These are phyloP conservation scores for Drosophila busckii DNA, from an alignment of 1,140 invertebrate species.

Conservation along the genomic window DNA sequence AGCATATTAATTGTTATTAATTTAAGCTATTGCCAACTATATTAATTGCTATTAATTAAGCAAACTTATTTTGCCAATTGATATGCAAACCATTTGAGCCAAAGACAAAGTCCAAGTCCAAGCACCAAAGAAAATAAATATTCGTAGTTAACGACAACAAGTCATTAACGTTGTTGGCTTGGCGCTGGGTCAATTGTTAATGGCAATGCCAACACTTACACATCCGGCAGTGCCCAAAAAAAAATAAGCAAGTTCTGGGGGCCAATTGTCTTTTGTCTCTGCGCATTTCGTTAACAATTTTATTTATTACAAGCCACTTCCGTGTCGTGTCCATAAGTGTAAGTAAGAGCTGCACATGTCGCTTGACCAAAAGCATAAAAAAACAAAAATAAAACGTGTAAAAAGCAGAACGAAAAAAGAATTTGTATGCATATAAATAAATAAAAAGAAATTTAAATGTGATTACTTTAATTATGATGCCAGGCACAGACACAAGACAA, in stretches of 20 bases:
- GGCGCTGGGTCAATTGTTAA: constrained; percentile 17
- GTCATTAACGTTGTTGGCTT: constrained; percentile 54
- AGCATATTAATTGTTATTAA: too few relatives aligned
- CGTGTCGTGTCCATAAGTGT: constrained; percentile 35
- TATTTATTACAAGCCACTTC: constrained; percentile 41
- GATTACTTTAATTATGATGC: constrained; percentile 64
- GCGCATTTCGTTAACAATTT: background rate
- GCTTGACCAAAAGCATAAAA: constrained; percentile 43
- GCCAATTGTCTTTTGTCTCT: constrained; percentile 3
- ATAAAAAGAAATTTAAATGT: constrained; percentile 28
- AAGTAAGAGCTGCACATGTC: constrained; percentile 5
- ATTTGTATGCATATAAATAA: constrained; percentile 10
- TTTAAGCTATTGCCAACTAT: too few relatives aligned
- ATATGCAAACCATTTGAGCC: constrained; percentile 29
- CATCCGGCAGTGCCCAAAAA: constrained; percentile 45
- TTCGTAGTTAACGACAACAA: constrained; percentile 25
- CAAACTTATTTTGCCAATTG: constrained; percentile 12
- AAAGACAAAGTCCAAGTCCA: constrained; percentile 27
- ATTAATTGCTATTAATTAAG: too few relatives aligned
- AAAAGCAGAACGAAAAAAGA: constrained; percentile 5
- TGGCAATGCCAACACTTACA: constrained; percentile 59
- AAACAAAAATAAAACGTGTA: background rate
- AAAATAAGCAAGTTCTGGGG: background rate
- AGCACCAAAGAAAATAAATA: constrained; percentile 20
- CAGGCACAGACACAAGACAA: constrained; percentile 35